Evolutionary conservation across 2,113 vertebrate species (phyloP), one percentile per base, ranked within the genome.

Genomic region (Jacana jacana): DNA sequence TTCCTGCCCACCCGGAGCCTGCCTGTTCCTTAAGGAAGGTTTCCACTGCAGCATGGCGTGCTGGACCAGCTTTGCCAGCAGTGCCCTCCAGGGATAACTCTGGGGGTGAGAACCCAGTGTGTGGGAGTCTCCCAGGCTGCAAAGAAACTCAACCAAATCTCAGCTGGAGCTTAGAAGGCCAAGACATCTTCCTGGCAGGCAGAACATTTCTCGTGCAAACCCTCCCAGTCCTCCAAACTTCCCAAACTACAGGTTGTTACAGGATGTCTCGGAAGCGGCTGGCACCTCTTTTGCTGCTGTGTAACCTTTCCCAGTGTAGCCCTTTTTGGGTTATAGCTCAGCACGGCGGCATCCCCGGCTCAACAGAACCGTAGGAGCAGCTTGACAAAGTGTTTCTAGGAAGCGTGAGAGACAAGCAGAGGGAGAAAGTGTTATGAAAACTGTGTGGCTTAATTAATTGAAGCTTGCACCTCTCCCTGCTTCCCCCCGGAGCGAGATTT

Each of bases 351-450:
- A 78, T 39, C 81, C 76, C 46, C 19, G 4, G 76, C 61, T 79
- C 2, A 2, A 27, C 46, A 84, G 86, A 89, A 46, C 48, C 13
- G 49, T 46, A 44, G 72, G 61, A 95, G 72, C 90, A 86, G 94
- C 88, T 86, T 86, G 83, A 71, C 46, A 37, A 89, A 89, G 88
- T 46, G 39, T 71, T 91, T 86, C 75, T 11, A 60, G 2, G 52
- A 73, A 91, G 81, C 78, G 81, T 4, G 54, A 68, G 90, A 91
- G 81, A 95, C 80, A 66, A 86, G 83, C 93, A 51, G 86, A 37
- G 71, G 90, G 93, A 91, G 58, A 61, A 61, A 81, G 96, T 94
- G 94, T 94, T 63, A 97, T n/a, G 90, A 93, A 97, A 97, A 97
- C 96, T 95, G 95, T 76, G 95, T 66, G 82, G 87, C 94, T 93